Base-by-base conservation (phyloP, 2,888 invertebrate species). In the Catocala nupta region DNA sequence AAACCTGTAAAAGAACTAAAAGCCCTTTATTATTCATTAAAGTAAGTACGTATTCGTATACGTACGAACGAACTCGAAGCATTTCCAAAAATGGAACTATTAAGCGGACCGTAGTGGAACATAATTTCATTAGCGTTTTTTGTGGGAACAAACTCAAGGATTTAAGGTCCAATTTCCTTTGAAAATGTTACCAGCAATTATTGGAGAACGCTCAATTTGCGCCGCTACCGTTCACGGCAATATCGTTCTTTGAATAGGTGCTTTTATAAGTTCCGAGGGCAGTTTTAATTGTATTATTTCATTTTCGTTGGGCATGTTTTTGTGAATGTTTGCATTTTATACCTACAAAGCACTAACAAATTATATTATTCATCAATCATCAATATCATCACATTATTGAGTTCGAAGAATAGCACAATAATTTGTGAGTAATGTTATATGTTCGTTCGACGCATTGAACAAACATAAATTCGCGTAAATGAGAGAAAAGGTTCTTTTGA, bases 141-240 rank as follows among this genome's bases (percentile, higher is more conserved):
- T 56, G 45, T 51, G 43, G 44, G n/a, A 50, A 63, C 62, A 57
- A 62, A 56, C 58, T 49, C 33, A 42, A 55, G 47, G 44, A 53
- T 65, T 59, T 69, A 71, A 73, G 69, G 71, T 77, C 52, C 63
- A 66, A 70, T 77, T 71, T 73, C 50, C 60, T 65, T 54, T 59
- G 63, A 59, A 63, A 71, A 53, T 63, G 56, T 71, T 58, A 70
- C 57, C 59, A 68, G 68, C 56, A 72, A 77, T 75, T 78, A 75
- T 70, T 68, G 64, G 57, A 50, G 66, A 71, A 57, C 56, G 60
- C 54, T 63, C 69, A 72, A 73, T 77, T 71, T 65, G 51, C 69
- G 63, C 69, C 62, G 63, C 60, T 70, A 55, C 55, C 53, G 64
- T 65, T 62, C 66, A 73, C 59, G 67, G 60, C 65, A 76, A 72